Conservation (phyloP, 2,888 invertebrate species). For the Stenodema calcarata region DNA sequence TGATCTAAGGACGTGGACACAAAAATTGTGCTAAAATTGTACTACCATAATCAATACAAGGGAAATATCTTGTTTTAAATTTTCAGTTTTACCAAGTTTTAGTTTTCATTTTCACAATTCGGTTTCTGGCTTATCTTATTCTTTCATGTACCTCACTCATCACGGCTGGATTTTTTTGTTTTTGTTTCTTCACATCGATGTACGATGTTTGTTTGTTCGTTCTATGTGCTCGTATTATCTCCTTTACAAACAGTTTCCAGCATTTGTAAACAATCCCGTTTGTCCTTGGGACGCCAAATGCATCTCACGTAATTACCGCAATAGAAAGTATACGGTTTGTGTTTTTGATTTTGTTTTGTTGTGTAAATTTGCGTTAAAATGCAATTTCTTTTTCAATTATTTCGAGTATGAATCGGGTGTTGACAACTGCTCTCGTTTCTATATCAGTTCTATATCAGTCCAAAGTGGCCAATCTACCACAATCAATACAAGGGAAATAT, state of each 20-base stretch:
- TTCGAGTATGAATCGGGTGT: too few species aligned
- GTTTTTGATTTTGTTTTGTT: not conserved
- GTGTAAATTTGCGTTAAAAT: not conserved
- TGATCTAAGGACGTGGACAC: constrained; percentile 1
- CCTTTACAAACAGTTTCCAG: not conserved
- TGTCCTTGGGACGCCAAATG: not conserved
- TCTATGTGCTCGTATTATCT: not conserved
- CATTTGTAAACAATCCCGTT: not conserved
- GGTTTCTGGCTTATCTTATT: not conserved
- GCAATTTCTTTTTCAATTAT: too few species aligned
- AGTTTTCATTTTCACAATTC: not conserved
- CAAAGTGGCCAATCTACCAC: too few species aligned
- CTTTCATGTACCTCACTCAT: not conserved
- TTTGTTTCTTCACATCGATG: not conserved
- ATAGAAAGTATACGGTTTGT: not conserved
- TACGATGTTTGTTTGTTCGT: not conserved
- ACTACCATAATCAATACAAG: constrained; percentile 14
- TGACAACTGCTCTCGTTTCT: too few species aligned
- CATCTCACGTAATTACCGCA: not conserved
- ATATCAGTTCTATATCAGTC: too few species aligned
- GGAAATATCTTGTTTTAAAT: constrained; percentile 5
- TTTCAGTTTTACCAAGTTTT: not conserved
- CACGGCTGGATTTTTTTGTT: not conserved
- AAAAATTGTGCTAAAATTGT: not conserved
- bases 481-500: constrained; percentile 8